Evolutionary conservation across 2,888 invertebrate genomes (phyloP).

Genomic region (Antheraea assamensis): DNA sequence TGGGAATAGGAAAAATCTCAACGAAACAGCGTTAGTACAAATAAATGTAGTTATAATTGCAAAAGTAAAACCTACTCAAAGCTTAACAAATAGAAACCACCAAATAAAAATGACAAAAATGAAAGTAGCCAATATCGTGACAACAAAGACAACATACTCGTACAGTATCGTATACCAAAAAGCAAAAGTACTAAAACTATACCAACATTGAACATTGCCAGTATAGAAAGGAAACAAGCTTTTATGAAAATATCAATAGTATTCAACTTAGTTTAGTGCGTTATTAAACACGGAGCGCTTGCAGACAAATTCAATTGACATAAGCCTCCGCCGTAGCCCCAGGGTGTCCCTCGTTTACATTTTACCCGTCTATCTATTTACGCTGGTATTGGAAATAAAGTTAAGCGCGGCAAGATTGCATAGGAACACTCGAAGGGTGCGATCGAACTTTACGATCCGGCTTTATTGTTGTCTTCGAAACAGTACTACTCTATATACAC

Average conservation of each 20-base stretch:
- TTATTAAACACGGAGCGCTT: constrained; percentile 74
- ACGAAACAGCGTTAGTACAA: constrained; percentile 39
- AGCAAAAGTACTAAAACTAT: constrained; percentile 59
- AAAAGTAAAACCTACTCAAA: constrained; percentile 5
- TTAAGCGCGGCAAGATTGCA: constrained; percentile 74
- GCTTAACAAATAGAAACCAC: constrained; percentile 28
- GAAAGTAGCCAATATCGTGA: constrained; percentile 50
- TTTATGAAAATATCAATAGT: constrained; percentile 74
- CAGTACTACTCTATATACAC: constrained; percentile 57
- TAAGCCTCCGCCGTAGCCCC: constrained; percentile 69
- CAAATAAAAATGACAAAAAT: constrained; percentile 55
- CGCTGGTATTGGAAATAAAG: constrained; percentile 71
- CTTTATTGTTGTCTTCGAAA: constrained; percentile 71
- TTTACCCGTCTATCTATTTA: constrained; percentile 72
- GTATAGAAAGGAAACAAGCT: constrained; percentile 60
- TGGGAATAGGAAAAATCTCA: constrained; percentile 53
- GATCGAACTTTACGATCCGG: constrained; percentile 70
- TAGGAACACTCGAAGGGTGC: constrained; percentile 67
- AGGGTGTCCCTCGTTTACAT: constrained; percentile 72
- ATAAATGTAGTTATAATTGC: constrained; percentile 24
- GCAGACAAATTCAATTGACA: constrained; percentile 82
- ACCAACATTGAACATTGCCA: constrained; percentile 53
- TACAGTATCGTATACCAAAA: constrained; percentile 63
- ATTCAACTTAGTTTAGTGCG: constrained; percentile 72
- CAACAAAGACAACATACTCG: constrained; percentile 47